Evolutionary conservation across 1,140 invertebrate species (phyloP), one percentile per base, ranked within the genome.

Genomic region (Achroia grisella): DNA sequence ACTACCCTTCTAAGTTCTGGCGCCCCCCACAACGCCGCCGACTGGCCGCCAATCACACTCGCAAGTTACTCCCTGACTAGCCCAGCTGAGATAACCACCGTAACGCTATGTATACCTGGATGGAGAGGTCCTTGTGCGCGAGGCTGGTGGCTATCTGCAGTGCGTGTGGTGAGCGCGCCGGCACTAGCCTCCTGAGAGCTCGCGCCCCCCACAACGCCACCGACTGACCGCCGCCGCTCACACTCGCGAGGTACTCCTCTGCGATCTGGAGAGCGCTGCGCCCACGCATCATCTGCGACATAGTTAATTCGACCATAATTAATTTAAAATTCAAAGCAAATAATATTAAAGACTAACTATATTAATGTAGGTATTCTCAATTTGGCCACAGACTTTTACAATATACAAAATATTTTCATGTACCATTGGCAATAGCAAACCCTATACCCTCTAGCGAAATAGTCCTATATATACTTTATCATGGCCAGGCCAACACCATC

Each of bases 191-290:
- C 58, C 90, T 91, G 69, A 94, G 86, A 87, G 93, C 92, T 62
- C 91, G 88, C 37, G 91, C 91, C 52, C 87, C 93, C 88, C 94
- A 91, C 45, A 94, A 79, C 52, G 91, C 86, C 56, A 91, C 90
- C 51, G 91, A 89, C 73, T 94, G 83, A 56, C 91, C 91, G 36
- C 88, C 86, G 4, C 60, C 68, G 92, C 89, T 14, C 44, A 47
- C 27, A 0, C 84, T 86, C 32, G 87, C 70, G 42, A 95, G 75
- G 76, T 90, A 95, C 59, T 93, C 88, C 41, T 89, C 84, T 70
- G 95, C 95, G 29, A 95, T 87, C 65, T 90, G 83, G 12, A 83
- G 67, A 12, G 91, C 88, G 46, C 89, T 88, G 59, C 90, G 89
- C 11, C 85, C 88, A 1, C 83, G 65, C 52, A 92, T 90, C 63